Evolutionary conservation across 2,888 invertebrate species (phyloP), one percentile per base, ranked within the genome.

Genomic region (Scaptomyza tumidula): DNA sequence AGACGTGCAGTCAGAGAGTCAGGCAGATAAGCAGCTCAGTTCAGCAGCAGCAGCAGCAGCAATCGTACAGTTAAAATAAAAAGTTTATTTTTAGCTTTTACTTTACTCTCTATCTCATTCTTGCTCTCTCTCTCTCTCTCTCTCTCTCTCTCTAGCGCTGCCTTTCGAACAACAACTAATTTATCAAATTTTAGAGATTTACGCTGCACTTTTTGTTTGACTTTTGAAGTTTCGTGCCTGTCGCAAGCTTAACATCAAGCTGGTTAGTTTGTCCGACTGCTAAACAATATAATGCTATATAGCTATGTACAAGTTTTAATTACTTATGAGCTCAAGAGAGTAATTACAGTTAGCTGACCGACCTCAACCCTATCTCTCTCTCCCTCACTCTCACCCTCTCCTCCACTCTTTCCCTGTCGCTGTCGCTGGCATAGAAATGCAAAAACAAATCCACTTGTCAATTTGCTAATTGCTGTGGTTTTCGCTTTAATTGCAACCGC

Each of bases 101-200:
- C 24, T 24, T 5, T 9, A 9, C 14, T 14, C 39, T 14, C 39
- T 14, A 3, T 14, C 39, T 39, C 39, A 0, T 0, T n/a, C 37
- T 3, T 7, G 14, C 14, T 14, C 14, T 16, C 41, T 16, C 41
- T 16, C 9, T 16, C 16, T 41, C 41, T 3, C 10, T 33, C 33
- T 10, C 16, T 41, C 10, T 41, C 7, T 14, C 14, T 39, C 14
- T 37, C 6, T 37, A 0, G 3, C 35, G 13, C 35, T 37, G 37
- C 6, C 39, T 41, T 2, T 63, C 14, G 37, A 24, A 39, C 50
- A 50, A 63, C 62, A 86, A 86, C 82, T 79, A 85, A 86, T 86
- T 86, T 86, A 86, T 86, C 86, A 85, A 86, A 85, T 86, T 86
- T 85, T 61, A 70, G 79, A 86, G 85, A 86, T 86, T 86, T 80